phyloP scores from a whole-genome alignment of 2,888 invertebrate species.

The Epinotia ramella region DNA sequence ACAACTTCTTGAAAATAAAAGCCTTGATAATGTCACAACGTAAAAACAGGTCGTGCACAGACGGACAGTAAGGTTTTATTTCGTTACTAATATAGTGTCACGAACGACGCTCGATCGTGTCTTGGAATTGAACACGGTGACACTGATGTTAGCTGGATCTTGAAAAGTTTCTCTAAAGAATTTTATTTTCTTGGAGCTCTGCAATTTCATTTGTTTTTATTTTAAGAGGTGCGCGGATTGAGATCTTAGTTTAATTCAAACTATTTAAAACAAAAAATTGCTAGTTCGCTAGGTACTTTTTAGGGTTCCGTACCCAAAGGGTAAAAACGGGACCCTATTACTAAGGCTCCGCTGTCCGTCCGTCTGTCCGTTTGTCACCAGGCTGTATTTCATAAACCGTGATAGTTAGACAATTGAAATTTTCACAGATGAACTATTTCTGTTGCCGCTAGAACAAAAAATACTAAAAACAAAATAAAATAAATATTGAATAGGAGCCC shows the following conservation, averaged over 20 bases:
- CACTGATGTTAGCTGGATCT: conserved; percentile 3
- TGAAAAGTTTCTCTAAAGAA: conserved; percentile 13
- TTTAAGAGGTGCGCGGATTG: neutral
- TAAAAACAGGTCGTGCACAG: neutral
- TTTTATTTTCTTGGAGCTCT: conserved; percentile 7
- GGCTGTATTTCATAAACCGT: too few species aligned
- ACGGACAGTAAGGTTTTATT: conserved; percentile 7
- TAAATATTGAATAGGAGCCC: too few species aligned
- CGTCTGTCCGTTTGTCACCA: too few species aligned
- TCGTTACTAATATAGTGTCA: neutral
- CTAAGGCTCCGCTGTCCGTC: too few species aligned
- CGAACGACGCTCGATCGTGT: neutral
- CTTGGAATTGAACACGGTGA: neutral
- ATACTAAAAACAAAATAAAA: too few species aligned
- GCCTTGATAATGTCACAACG: neutral
- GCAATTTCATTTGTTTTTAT: conserved; percentile 14
- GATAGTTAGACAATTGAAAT: too few species aligned
- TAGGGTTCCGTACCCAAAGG: too few species aligned
- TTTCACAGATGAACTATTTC: too few species aligned
- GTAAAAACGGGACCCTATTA: too few species aligned
- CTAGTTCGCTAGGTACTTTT: too few species aligned
- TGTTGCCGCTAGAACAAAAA: too few species aligned
- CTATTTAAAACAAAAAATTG: neutral
- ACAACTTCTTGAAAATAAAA: neutral
- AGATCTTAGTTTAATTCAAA: neutral